Base-by-base conservation (phyloP, 2,888 invertebrate genomes). In the Apoda limacodes region DNA sequence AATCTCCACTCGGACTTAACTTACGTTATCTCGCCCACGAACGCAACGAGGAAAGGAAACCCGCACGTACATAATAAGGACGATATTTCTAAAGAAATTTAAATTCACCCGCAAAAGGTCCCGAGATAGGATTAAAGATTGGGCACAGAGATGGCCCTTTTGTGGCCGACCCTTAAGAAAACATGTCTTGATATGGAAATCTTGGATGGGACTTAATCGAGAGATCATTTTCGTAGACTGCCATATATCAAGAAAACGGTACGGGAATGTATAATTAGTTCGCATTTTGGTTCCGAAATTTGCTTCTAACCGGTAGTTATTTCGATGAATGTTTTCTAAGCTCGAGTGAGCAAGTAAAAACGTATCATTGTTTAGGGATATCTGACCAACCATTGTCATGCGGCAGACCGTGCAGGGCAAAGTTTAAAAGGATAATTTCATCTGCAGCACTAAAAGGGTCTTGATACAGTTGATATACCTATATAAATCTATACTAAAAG, bases 71-170 rank as follows among this genome's bases (percentile, higher is more conserved):
- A 80, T 80, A 80, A 78, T 78, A 78, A 78, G 68, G 70, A 68
- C 75, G 78, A 80, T 80, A 80, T 80, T 80, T 80, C 80, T 78
- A 80, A 80, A 80, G 80, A 80, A 80, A 80, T 80, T 80, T 80
- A 78, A 80, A 80, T 80, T 80, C 59, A 71, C 78, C 72, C 74
- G 78, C 80, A 80, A 80, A n/a, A 78, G 80, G 80, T 78, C 74
- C 63, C 75, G 62, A 80, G 80, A 80, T 80, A 80, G 80, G 80
- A 80, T 80, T 80, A 80, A 78, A 80, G 80, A 80, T 80, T 78
- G 78, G 76, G 70, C 60, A 67, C 58, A 58, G 68, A 76, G 80
- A 80, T 78, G 78, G 76, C 72, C 75, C 75, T 80, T 70, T 80
- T 78, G 78, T 78, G 74, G 75, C 46, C 66, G 72, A 74, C 80